Conservation (phyloP, 2,113 vertebrate species). For the Ageneiosus marmoratus region DNA sequence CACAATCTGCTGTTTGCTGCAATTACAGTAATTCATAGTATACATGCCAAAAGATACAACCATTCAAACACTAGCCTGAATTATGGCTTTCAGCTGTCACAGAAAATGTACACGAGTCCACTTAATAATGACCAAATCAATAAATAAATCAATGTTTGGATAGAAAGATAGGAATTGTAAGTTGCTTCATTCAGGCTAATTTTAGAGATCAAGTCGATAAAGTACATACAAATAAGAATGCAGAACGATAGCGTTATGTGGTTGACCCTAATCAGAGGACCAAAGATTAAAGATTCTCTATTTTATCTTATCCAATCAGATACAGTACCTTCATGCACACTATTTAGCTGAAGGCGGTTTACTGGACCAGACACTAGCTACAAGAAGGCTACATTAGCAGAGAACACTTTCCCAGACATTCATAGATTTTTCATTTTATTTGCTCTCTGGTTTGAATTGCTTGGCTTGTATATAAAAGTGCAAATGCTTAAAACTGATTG, state of each 20-base stretch:
- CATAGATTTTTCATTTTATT: too few relatives aligned
- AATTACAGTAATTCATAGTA: not conserved
- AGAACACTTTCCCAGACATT: too few relatives aligned
- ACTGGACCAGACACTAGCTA: too few relatives aligned
- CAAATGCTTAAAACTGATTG: too few relatives aligned
- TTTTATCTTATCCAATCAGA: too few relatives aligned
- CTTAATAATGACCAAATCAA: not conserved
- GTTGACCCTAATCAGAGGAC: not conserved
- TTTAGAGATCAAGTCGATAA: not conserved
- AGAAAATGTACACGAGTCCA: not conserved
- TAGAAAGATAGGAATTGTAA: not conserved
- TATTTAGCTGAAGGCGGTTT: too few relatives aligned
- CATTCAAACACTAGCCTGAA: not conserved
- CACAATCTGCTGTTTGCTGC: not conserved
- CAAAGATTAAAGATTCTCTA: not conserved
- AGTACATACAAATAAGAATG: not conserved
- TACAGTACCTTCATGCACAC: too few relatives aligned
- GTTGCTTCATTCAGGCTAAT: not conserved
- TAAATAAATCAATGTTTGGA: constrained; percentile 2
- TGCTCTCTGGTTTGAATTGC: too few relatives aligned
- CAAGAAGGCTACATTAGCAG: too few relatives aligned
- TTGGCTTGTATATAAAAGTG: too few relatives aligned
- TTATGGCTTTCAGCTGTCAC: not conserved
- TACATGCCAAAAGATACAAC: constrained; percentile 4
- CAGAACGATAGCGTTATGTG: not conserved